Conservation (phyloP, 2,888 invertebrate genomes). For the Phyllotreta striolata region DNA sequence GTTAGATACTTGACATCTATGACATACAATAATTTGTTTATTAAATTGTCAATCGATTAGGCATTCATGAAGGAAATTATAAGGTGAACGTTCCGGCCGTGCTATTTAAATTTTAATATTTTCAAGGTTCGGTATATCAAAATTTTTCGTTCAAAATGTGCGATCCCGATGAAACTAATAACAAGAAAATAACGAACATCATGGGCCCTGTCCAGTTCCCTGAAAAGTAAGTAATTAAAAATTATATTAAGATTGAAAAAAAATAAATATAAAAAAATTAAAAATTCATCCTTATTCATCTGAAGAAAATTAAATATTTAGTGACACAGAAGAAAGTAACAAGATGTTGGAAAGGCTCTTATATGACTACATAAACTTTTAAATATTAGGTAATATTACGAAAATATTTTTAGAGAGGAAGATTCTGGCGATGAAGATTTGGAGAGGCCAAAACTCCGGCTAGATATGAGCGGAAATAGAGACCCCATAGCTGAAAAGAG, state of each 20-base stretch:
- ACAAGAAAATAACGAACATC: conserved; percentile 8
- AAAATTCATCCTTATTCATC: too few species aligned
- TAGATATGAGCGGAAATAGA: conserved; percentile 3
- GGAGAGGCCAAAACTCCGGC: not conserved
- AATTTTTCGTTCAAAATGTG: conserved; percentile 5
- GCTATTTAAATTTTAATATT: conserved; percentile 2
- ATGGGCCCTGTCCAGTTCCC: not conserved
- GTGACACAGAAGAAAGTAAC: too few species aligned
- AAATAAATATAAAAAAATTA: too few species aligned
- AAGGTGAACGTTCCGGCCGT: not conserved
- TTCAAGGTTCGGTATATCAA: not conserved
- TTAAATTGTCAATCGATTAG: conserved; percentile 6
- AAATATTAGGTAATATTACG: too few species aligned
- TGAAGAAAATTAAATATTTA: too few species aligned
- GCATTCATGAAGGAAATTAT: conserved; percentile 9
- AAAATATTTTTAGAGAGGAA: too few species aligned
- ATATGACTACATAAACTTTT: too few species aligned
- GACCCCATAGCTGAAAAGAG: not conserved
- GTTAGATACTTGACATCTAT: not conserved
- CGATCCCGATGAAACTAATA: not conserved
- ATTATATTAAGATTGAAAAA: not conserved
- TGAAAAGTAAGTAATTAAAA: conserved; percentile 1
- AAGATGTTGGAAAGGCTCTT: too few species aligned
- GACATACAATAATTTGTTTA: conserved; percentile 18
- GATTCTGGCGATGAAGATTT: not conserved